Percentiles rank a stretch among this genome's conserved stretches.
Conservation (phyloP, 2,888 invertebrate species). For the Monochamus alternatus region DNA sequence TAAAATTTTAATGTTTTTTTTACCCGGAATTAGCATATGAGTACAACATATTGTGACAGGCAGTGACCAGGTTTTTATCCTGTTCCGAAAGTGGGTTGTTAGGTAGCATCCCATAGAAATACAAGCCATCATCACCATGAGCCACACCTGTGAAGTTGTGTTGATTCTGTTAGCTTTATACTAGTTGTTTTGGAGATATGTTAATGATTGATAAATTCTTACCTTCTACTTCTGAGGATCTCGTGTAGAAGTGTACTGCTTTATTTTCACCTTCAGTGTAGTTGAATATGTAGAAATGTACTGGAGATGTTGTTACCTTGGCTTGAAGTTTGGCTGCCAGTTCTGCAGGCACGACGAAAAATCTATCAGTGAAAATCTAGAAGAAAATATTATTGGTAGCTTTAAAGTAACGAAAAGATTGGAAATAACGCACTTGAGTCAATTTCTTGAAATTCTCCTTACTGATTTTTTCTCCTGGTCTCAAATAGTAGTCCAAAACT, state of each 20-base stretch:
- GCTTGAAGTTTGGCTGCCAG: constrained; percentile 56
- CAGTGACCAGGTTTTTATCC: background rate
- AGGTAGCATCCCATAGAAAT: background rate
- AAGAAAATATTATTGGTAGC: constrained; percentile 21
- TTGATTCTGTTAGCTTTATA: too few relatives aligned
- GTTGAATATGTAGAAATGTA: constrained; percentile 43
- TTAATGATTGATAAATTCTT: too few relatives aligned
- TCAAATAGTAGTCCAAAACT: constrained; percentile 60
- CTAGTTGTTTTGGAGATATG: too few relatives aligned
- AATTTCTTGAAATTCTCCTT: constrained; percentile 54
- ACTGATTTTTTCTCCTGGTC: constrained; percentile 50
- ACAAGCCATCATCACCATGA: constrained; percentile 15
- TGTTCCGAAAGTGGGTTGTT: background rate
- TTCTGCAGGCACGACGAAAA: constrained; percentile 68
- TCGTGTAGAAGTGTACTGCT: too few relatives aligned
- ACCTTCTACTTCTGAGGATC: too few relatives aligned
- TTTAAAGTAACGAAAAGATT: too few relatives aligned
- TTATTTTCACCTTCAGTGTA: constrained; percentile 2
- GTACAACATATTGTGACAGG: constrained; percentile 12
- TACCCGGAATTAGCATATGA: constrained; percentile 13
- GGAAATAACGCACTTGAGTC: constrained; percentile 52
- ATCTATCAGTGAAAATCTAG: constrained; percentile 78
- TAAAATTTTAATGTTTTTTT: background rate
- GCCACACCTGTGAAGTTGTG: background rate
- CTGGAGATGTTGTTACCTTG: constrained; percentile 53